phyloP scores from a whole-genome alignment of 1,140 invertebrate genomes.

The Drosophila triauraria region DNA sequence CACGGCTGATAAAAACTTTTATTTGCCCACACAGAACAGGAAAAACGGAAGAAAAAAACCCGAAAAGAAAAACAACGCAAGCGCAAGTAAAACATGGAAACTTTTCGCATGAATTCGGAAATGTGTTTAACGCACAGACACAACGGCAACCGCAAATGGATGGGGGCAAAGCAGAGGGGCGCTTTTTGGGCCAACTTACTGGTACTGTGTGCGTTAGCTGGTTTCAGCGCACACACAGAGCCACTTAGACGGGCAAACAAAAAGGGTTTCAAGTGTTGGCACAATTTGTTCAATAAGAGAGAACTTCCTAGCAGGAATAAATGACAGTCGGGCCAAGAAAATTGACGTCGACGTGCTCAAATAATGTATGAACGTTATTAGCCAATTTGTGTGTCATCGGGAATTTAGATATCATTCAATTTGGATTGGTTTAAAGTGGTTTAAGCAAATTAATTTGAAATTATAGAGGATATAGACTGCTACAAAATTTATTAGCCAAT shows the following conservation, averaged over 20 bases:
- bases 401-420: not conserved
- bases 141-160: constrained; percentile 14
- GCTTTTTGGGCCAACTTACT: constrained; percentile 22
- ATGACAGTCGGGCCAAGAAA: constrained; percentile 18
- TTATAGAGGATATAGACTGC: not conserved
- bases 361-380: constrained; percentile 40
- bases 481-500: not conserved
- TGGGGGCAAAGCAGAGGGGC: not conserved
- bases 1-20: constrained; percentile 61
- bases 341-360: constrained; percentile 24
- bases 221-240: constrained; percentile 39
- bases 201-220: constrained; percentile 25
- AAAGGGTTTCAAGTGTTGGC: constrained; percentile 46
- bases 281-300: constrained; percentile 17
- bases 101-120: constrained; percentile 78
- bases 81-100: constrained; percentile 54
- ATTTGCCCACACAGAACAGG: constrained; percentile 17
- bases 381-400: constrained; percentile 24
- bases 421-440: constrained; percentile 6
- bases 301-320: constrained; percentile 26
- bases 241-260: constrained; percentile 36
- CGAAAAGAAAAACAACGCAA: constrained; percentile 31
- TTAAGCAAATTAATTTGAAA: constrained; percentile 6
- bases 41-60: not conserved
- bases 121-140: constrained; percentile 61